Base-by-base conservation (phyloP, 2,113 vertebrate species). In the Protomyctophum bolini region DNA sequence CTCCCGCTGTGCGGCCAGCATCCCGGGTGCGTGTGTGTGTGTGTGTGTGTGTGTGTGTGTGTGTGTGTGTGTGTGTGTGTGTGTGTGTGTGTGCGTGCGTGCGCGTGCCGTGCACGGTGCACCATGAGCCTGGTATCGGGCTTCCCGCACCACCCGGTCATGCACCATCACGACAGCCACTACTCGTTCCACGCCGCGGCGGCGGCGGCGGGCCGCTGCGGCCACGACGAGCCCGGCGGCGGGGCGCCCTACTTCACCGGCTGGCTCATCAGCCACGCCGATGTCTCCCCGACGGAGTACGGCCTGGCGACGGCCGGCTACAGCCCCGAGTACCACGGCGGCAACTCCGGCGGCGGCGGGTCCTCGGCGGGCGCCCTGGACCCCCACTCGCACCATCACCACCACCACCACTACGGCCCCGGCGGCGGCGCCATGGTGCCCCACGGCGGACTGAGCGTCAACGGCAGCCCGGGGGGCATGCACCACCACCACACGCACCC, bases 171-270 rank as follows among this genome's bases (percentile, higher is more conserved):
- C 80, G 96, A 97, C 75, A 76, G 66, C 68, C 88, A 87, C 78
- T 98, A 98, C 58, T 97, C 96, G 12, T 91, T 97, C 46, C 87
- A 88, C 61, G 95, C 96, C n/a, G 95, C 96, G 6, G 96, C 96
- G 0, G 95, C 95, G 1, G 94, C 93, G 0, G 94, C 95, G 85
- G 94, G 92, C 81, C 95, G 94, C 85, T 96, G 33, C 33, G 33
- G 33, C 33, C 33, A 41, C 33, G 33, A 41, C 33, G 33, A 6
- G 5, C 33, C 33, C 33, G 33, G 33, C 33, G 97, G 97, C 64
- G 97, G 96, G 70, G 96, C 95, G 79, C 96, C 96, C 1, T 99
- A 99, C 83, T 98, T 98, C 87, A 97, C 97, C 33, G 97, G 97
- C 85, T 99, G 97, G 97, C 91, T 98, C 46, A 96, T 99, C 72